Evolutionary conservation across 1,140 invertebrate genomes (phyloP).

Genomic region (Drosophila arizonae): DNA sequence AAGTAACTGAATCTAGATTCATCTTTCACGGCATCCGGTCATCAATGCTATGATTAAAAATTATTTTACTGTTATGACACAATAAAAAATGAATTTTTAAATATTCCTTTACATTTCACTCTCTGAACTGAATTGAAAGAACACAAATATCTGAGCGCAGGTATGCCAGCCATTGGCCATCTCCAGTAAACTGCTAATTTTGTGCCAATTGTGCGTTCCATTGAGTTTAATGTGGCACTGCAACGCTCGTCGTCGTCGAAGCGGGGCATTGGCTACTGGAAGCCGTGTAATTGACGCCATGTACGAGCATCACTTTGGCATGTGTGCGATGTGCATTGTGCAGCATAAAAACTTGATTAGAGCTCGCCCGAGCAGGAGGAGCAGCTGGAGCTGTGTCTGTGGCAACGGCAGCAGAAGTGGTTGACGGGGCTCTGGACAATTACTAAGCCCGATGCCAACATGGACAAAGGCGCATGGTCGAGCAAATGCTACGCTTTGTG

Average conservation of each 20-base stretch:
- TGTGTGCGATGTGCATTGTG: slow-evolving; percentile 18
- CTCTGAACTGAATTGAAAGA: background rate
- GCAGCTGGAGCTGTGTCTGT: too few species aligned
- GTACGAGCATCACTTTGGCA: slow-evolving; percentile 20
- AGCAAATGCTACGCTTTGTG: slow-evolving; percentile 43
- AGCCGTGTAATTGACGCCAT: slow-evolving; percentile 24
- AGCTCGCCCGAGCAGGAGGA: background rate
- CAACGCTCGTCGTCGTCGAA: slow-evolving; percentile 1
- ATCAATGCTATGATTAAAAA: too few species aligned
- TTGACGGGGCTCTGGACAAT: slow-evolving; percentile 10
- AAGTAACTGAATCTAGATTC: too few species aligned
- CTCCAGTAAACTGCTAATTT: slow-evolving; percentile 11
- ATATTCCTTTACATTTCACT: background rate
- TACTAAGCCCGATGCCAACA: slow-evolving; percentile 16
- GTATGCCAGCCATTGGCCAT: background rate
- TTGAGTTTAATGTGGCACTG: slow-evolving; percentile 7
- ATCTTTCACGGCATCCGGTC: too few species aligned
- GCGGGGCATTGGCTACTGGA: slow-evolving; percentile 3
- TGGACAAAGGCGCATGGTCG: slow-evolving; percentile 27
- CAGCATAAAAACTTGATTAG: slow-evolving; percentile 43
- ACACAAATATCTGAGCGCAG: background rate
- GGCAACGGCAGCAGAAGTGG: background rate
- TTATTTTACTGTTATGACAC: too few species aligned
- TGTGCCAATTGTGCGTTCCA: slow-evolving; percentile 17
- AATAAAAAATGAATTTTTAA: too few species aligned